Evolutionary conservation across 1,140 invertebrate species (phyloP).

Genomic region (Ceratosolen fusciceps): DNA sequence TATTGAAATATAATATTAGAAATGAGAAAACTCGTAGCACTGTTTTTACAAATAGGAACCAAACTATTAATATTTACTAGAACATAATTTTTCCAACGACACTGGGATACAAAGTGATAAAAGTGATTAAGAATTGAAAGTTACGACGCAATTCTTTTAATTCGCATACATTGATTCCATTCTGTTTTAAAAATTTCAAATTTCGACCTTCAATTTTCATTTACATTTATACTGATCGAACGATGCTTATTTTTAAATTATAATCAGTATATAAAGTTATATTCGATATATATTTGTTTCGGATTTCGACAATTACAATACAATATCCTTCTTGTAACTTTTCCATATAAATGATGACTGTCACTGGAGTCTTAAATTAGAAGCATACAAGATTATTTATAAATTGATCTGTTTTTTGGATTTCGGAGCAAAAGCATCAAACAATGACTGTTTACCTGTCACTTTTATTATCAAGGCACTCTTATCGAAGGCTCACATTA

Average conservation of each 20-base stretch:
- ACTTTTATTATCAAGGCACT: conserved; percentile 43
- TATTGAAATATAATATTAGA: background rate
- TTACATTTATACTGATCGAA: conserved; percentile 30
- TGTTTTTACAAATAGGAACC: conserved; percentile 15
- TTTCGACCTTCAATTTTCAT: conserved; percentile 14
- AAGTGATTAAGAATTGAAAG: conserved; percentile 18
- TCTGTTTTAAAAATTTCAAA: conserved; percentile 39
- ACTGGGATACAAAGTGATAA: conserved; percentile 16
- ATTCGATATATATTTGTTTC: conserved; percentile 35
- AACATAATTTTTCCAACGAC: conserved; percentile 1
- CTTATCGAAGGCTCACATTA: conserved; percentile 42
- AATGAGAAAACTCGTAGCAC: background rate
- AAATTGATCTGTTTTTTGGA: conserved; percentile 45
- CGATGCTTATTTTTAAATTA: conserved; percentile 30
- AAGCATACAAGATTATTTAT: conserved; percentile 33
- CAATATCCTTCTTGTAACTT: conserved; percentile 35
- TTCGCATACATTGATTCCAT: conserved; percentile 9
- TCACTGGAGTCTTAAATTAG: conserved; percentile 32
- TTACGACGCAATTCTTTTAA: conserved; percentile 16
- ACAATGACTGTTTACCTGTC: conserved; percentile 37
- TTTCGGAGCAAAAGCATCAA: conserved; percentile 41
- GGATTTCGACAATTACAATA: conserved; percentile 27
- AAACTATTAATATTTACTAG: conserved; percentile 21
- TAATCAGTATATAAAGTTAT: conserved; percentile 42
- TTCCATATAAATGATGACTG: conserved; percentile 31